Percentiles rank a stretch among this genome's conserved stretches.
Evolutionary conservation across 2,888 invertebrate genomes (phyloP).

Genomic region (Rhagium mordax): DNA sequence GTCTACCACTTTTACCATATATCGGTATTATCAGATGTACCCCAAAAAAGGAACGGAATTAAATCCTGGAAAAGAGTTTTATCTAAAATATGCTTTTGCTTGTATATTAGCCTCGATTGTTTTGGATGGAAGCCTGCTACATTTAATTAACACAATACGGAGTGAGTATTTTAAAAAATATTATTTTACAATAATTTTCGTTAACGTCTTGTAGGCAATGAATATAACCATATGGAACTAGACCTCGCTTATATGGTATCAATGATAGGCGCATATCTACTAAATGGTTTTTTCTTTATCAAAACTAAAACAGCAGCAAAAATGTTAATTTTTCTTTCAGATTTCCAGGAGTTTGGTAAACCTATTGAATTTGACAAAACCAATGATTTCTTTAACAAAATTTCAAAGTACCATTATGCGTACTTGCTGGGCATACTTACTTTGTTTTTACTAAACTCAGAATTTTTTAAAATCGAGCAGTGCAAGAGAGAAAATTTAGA

Average conservation of each 20-base stretch:
- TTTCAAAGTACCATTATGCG: conserved; percentile 35
- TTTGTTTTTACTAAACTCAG: conserved; percentile 25
- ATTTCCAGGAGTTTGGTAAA: conserved; percentile 39
- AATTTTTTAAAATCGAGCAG: conserved; percentile 27
- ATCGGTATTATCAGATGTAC: conserved; percentile 26
- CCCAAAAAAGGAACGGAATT: conserved; percentile 26
- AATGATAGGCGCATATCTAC: conserved; percentile 26
- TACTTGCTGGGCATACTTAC: conserved; percentile 30
- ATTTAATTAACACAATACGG: conserved; percentile 31
- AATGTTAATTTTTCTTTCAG: conserved; percentile 35
- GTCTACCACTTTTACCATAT: conserved; percentile 22
- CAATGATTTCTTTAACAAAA: conserved; percentile 34
- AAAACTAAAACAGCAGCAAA: conserved; percentile 29
- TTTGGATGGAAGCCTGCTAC: conserved; percentile 35
- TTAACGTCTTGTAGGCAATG: conserved; percentile 23
- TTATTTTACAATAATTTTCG: background rate
- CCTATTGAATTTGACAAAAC: conserved; percentile 35
- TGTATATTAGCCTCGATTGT: conserved; percentile 29
- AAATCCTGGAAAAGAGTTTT: conserved; percentile 33
- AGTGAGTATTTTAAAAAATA: conserved; percentile 28
- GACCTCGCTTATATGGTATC: conserved; percentile 37
- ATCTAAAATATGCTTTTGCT: conserved; percentile 23
- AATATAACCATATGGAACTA: conserved; percentile 31
- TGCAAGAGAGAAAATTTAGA: conserved; percentile 31
- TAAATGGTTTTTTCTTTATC: conserved; percentile 15